Evolutionary conservation across 2,888 invertebrate genomes (phyloP).

Genomic region (Lacanobia wlatinum): DNA sequence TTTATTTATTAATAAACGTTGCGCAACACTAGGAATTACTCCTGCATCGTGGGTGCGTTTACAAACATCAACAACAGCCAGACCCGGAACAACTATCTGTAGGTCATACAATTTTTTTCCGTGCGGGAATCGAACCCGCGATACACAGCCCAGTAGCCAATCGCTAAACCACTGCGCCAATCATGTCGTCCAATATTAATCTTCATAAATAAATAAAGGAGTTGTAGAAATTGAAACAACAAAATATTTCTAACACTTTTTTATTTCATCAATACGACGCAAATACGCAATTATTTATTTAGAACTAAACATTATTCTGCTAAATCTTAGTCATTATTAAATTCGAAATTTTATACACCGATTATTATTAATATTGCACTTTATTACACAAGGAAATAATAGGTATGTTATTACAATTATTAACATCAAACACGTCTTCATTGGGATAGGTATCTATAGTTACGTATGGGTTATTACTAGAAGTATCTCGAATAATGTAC

Average conservation of each 20-base stretch:
- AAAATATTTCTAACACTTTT: conserved; percentile 62
- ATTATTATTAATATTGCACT: conserved; percentile 85
- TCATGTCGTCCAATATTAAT: too few species aligned
- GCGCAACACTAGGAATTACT: too few species aligned
- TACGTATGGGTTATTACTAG: conserved; percentile 2
- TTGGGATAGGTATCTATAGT: not conserved
- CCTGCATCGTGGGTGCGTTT: too few species aligned
- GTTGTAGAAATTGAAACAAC: conserved; percentile 27
- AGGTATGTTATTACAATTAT: conserved; percentile 13
- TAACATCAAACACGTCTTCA: not conserved
- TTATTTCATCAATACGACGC: conserved; percentile 65
- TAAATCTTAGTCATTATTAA: conserved; percentile 79
- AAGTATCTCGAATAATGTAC: not conserved
- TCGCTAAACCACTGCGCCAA: too few species aligned
- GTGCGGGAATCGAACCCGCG: too few species aligned
- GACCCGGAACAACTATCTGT: too few species aligned
- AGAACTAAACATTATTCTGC: conserved; percentile 62
- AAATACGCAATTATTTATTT: conserved; percentile 59
- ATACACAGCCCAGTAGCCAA: too few species aligned
- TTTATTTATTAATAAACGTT: too few species aligned
- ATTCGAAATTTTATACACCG: conserved; percentile 85
- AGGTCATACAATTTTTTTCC: too few species aligned
- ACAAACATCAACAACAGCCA: too few species aligned
- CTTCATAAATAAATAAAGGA: too few species aligned
- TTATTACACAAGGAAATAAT: conserved; percentile 54